Conservation (phyloP, 2,888 invertebrate genomes). For the Cynaeus angustus region DNA sequence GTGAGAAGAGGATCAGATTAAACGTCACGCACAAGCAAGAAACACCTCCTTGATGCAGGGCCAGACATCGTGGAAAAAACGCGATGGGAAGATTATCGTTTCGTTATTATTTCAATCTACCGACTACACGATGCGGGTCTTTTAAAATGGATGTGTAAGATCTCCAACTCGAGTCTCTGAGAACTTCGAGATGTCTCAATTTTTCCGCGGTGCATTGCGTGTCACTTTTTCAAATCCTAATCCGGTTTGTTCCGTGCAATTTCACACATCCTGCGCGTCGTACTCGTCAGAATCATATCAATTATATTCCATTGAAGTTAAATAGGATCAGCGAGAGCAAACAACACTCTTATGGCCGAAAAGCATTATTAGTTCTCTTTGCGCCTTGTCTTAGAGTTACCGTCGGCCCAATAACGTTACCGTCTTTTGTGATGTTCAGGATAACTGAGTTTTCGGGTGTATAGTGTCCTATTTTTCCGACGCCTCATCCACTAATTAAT, state of each 20-base stretch:
- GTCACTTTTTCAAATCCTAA: slow-evolving; percentile 53
- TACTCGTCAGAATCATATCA: slow-evolving; percentile 11
- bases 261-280: slow-evolving; percentile 48
- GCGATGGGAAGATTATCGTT: too few species aligned
- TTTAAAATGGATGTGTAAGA: too few species aligned
- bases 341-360: slow-evolving; percentile 19
- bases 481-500: slow-evolving; percentile 21
- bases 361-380: background rate
- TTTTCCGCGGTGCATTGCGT: slow-evolving; percentile 50
- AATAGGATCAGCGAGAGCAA: slow-evolving; percentile 29
- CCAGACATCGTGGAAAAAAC: too few species aligned
- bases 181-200: background rate
- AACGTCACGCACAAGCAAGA: slow-evolving; percentile 47
- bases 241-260: slow-evolving; percentile 57
- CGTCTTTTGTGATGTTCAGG: slow-evolving; percentile 19
- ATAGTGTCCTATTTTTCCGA: background rate
- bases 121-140: too few species aligned
- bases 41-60: too few species aligned
- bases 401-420: slow-evolving; percentile 17
- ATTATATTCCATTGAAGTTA: slow-evolving; percentile 21
- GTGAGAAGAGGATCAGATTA: slow-evolving; percentile 52
- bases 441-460: slow-evolving; percentile 27
- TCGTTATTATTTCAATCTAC: too few species aligned
- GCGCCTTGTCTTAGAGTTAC: slow-evolving; percentile 34
- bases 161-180: too few species aligned